Percentiles rank a stretch among this genome's conserved stretches.
phyloP scores from a whole-genome alignment of 1,140 invertebrate genomes.

The Drosophila azteca region DNA sequence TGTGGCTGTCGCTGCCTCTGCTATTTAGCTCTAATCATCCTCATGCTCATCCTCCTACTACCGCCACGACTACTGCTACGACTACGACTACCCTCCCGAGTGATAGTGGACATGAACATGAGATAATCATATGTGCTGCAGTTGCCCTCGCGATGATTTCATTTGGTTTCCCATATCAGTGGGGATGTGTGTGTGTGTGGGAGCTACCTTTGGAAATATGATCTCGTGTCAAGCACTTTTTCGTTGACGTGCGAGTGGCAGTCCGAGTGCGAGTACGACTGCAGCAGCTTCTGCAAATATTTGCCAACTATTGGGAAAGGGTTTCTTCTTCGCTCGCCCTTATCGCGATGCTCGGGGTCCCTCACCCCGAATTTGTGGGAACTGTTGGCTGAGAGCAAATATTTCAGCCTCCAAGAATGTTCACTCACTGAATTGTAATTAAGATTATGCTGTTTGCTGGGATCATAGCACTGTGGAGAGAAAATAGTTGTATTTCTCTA shows the following conservation, averaged over 20 bases:
- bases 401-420: constrained; percentile 5
- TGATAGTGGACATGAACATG: constrained; percentile 31
- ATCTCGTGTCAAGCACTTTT: constrained; percentile 51
- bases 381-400: constrained; percentile 9
- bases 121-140: constrained; percentile 40
- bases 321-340: constrained; percentile 17
- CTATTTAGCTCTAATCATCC: constrained; percentile 30
- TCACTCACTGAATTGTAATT: constrained; percentile 16
- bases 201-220: constrained; percentile 54
- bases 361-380: constrained; percentile 23
- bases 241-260: not conserved
- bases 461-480: too few relatives aligned
- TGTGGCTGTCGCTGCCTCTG: constrained; percentile 24
- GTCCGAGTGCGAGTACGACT: too few relatives aligned
- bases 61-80: too few relatives aligned
- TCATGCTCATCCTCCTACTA: constrained; percentile 29
- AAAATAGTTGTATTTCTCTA: too few relatives aligned
- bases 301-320: constrained; percentile 42
- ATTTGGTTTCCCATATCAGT: constrained; percentile 5
- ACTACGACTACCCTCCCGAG: constrained; percentile 11
- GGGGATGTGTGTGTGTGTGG: too few relatives aligned
- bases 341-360: not conserved
- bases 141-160: constrained; percentile 3
- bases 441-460: constrained; percentile 9
- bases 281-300: constrained; percentile 43